Conservation (phyloP, 53 echinoderm and acorn worm species). For the Zoroaster sp. region DNA sequence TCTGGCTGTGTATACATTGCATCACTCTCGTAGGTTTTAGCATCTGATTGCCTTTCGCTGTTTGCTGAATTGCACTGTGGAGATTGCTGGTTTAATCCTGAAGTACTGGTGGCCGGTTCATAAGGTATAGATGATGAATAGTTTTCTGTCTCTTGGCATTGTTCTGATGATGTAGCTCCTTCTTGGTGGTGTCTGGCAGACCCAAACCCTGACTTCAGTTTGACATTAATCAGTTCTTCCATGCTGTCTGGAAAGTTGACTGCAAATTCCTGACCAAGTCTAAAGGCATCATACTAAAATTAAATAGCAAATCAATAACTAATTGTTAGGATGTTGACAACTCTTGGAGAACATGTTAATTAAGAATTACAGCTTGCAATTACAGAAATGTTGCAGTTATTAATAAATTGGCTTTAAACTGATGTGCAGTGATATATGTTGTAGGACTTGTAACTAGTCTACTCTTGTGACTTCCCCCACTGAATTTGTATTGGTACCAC, state of each 20-base stretch:
- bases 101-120: neutral
- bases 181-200: neutral
- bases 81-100: neutral
- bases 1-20: neutral
- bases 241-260: constrained; percentile 78
- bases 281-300: constrained; percentile 74
- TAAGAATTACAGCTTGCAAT: no score
- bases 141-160: neutral
- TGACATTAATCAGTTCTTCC: constrained; percentile 48
- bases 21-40: neutral
- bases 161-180: neutral
- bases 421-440: no score
- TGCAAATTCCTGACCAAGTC: constrained; percentile 81
- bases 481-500: no score
- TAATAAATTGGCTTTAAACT: no score
- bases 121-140: neutral
- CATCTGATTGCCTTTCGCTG: neutral
- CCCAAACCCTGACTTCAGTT: neutral
- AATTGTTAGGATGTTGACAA: no score
- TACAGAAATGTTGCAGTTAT: no score
- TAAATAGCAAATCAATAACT: neutral
- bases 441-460: no score
- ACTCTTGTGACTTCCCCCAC: no score
- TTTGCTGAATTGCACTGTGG: neutral
- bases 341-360: no score